A percentile compares a stretch with the other conserved stretches of the same genome.
Evolutionary conservation across 1,140 invertebrate genomes (phyloP).

Genomic region (Hesperophylax magnus): DNA sequence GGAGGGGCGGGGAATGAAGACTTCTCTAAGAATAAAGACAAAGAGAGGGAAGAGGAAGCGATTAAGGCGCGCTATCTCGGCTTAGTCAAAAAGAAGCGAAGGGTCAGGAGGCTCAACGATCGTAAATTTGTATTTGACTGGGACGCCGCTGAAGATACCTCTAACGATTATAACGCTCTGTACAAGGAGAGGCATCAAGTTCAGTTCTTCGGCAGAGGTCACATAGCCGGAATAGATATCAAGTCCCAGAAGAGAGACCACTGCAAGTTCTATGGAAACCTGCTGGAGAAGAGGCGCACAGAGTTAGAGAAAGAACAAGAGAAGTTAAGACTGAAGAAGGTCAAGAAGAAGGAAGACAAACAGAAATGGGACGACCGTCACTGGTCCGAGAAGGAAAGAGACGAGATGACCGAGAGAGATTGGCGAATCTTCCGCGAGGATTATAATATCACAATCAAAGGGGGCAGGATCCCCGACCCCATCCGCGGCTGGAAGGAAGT

Average conservation of each 20-base stretch:
- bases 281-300: constrained; percentile 95
- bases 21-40: constrained; percentile 84
- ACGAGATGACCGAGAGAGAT: constrained; percentile 99
- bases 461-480: constrained; percentile 97
- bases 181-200: constrained; percentile 97
- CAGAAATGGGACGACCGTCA: constrained; percentile 99
- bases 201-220: constrained; percentile 98
- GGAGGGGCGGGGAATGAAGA: constrained; percentile 63
- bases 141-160: constrained; percentile 99
- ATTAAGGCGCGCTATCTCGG: constrained; percentile 97
- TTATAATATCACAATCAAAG: constrained; percentile 99
- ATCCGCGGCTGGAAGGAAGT: constrained; percentile 96
- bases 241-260: constrained; percentile 98
- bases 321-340: constrained; percentile 92
- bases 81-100: constrained; percentile 92
- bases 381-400: constrained; percentile 95
- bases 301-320: constrained; percentile 99
- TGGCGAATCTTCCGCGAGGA: constrained; percentile 99
- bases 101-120: constrained; percentile 94
- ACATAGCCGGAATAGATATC: constrained; percentile 98
- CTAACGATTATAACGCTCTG: constrained; percentile 96
- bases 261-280: constrained; percentile 97
- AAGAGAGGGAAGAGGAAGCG: constrained; percentile 92
- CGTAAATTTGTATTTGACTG: constrained; percentile 99
- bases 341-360: constrained; percentile 97